Evolutionary conservation across 1,140 invertebrate genomes (phyloP), one percentile per base, ranked within the genome.

Genomic region (Littorina saxatilis): DNA sequence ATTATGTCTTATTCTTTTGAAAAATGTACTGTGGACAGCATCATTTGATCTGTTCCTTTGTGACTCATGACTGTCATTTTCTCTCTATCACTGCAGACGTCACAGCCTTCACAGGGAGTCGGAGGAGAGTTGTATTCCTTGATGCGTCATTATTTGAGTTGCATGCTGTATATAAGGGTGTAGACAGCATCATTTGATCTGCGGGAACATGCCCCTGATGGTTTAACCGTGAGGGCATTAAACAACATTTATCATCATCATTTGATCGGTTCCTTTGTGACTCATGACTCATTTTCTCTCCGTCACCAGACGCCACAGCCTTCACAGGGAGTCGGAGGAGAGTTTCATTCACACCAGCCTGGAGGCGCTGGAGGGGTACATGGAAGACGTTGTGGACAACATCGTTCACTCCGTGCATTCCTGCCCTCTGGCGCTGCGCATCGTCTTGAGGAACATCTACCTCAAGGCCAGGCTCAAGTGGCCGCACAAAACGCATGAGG

Each of bases 131-230:
- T 80, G 83, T 70, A 61, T 87, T 52, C 83, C 58, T 84, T 52
- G 85, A 84, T 50, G 63, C 73, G 40, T 4, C 87, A 68, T n/a
- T n/a, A n/a, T n/a, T 81, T 89, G 37, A 95, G 95, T 89, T 98
- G 98, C 91, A 96, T 97, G 39, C n/a, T n/a, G n/a, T n/a, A n/a
- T 95, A 96, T 88, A 94, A 95, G 89, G 95, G 96, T 83, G 96
- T 97, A 88, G 94, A 94, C 80, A 95, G 96, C 82, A 97, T 98
- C 84, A 97, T 96, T 32, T 95, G 95, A 84, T 97, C 96, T 83
- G 96, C 96, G 83, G 94, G 96, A n/a, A 94, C 94, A 87, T 98
- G 97, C 94, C 97, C 97, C 61, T n/a, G n/a, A n/a, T n/a, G n/a
- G n/a, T n/a, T n/a, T n/a, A n/a, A n/a, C n/a, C n/a, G 9, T 52